These are phyloP conservation scores for Scyliorhinus canicula DNA, from an alignment of 2,797 vertebrate species.

Conservation along the genomic window DNA sequence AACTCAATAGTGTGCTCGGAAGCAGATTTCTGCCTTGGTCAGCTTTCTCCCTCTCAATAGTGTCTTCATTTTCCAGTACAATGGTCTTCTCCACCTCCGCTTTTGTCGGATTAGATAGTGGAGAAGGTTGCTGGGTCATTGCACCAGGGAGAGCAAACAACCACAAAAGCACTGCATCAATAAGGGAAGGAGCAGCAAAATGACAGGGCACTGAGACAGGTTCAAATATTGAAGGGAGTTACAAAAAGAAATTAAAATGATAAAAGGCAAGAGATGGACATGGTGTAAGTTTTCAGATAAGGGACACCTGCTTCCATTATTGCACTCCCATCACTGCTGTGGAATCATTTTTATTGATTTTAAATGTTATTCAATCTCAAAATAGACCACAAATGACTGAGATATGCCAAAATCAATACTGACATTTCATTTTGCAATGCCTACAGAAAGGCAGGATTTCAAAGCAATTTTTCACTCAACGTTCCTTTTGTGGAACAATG, in stretches of 20 bases:
- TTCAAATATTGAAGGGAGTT: neutral
- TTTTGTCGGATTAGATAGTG: neutral
- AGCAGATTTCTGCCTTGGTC: neutral
- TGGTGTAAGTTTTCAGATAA: neutral
- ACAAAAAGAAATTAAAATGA: neutral
- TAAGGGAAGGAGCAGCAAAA: neutral
- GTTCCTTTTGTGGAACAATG: neutral
- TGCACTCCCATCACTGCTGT: neutral
- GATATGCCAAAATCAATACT: constrained; percentile 26
- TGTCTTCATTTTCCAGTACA: neutral
- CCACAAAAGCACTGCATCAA: neutral
- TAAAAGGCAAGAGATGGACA: neutral
- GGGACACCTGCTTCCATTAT: constrained; percentile 20
- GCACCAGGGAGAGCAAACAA: neutral
- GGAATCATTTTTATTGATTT: neutral
- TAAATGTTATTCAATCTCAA: neutral
- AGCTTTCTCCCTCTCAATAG: no score
- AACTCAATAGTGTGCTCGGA: neutral
- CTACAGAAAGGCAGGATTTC: neutral
- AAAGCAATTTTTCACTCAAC: constrained; percentile 13
- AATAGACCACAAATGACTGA: constrained; percentile 14
- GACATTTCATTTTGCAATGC: constrained; percentile 10
- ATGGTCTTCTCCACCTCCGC: neutral
- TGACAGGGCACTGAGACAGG: neutral
- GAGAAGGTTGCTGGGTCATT: constrained; percentile 3